A percentile compares a stretch with the other conserved stretches of the same genome.
Conservation (phyloP, 2,113 vertebrate genomes). For the Corydoras sp. region DNA sequence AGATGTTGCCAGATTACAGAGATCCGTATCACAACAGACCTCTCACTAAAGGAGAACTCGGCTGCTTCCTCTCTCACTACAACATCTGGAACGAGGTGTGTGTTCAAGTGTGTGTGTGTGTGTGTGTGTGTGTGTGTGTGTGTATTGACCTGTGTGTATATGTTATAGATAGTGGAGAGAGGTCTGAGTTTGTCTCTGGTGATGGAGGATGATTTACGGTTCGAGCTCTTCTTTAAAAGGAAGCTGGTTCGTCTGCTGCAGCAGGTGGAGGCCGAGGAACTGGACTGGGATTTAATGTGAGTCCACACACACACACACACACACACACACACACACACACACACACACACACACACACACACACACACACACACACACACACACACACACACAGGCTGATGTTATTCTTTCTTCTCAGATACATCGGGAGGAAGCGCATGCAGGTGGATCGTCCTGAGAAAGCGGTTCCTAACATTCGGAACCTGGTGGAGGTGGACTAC, state of each 20-base stretch:
- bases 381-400: not conserved
- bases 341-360: slow-evolving; percentile 1
- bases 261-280: slow-evolving; percentile 61
- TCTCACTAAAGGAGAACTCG: slow-evolving; percentile 79
- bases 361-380: not conserved
- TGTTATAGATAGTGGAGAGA: slow-evolving; percentile 34
- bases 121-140: slow-evolving; percentile 16
- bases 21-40: slow-evolving; percentile 80
- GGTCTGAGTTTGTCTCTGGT: slow-evolving; percentile 71
- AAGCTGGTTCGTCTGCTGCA: slow-evolving; percentile 73
- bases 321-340: slow-evolving; percentile 11
- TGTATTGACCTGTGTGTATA: not conserved
- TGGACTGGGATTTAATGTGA: slow-evolving; percentile 88
- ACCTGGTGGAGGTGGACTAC: slow-evolving; percentile 83
- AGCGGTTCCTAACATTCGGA: slow-evolving; percentile 70
- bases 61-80: slow-evolving; percentile 86
- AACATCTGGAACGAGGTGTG: slow-evolving; percentile 75
- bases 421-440: slow-evolving; percentile 82
- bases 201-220: slow-evolving; percentile 83
- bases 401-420: slow-evolving; percentile 53
- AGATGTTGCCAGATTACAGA: slow-evolving; percentile 78
- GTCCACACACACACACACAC: slow-evolving; percentile 28
- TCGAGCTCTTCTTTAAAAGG: slow-evolving; percentile 77
- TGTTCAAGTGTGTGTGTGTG: slow-evolving; percentile 1
- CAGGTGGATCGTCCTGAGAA: slow-evolving; percentile 78